Base-by-base conservation (phyloP, 2,113 vertebrate species). In the Lampris megalopsis region DNA sequence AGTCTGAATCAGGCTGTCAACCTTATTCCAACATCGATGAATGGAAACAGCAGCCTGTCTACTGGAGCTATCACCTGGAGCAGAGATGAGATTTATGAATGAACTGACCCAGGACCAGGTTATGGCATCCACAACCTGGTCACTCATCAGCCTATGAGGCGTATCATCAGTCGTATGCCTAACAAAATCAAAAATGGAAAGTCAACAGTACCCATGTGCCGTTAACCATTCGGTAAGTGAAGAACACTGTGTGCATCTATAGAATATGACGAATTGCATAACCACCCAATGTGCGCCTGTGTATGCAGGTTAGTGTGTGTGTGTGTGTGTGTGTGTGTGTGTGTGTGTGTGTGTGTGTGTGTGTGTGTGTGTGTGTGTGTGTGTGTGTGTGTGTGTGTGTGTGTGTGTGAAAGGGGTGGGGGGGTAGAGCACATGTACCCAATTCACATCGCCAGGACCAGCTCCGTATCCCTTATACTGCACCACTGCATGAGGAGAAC, bases 201-300 rank as follows among this genome's bases (percentile, higher is more conserved):
- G 53, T 56, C 58, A 43, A 58, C 64, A 62, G 71, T 75, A 50
- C 52, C 73, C 64, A 54, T 73, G 56, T 76, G 75, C 63, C 68
- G 69, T 37, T 11, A 35, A 13, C 74, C 74, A 71, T 77, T 67
- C 77, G 49, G 66, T 37, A 69, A 80, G 63, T 35, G 49, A 70
- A 10, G 53, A 80, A 57, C 73, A 56, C 77, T 76, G 78, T 83
- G 75, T 75, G 72, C 71, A 62, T 85, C 63, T 72, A 65, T 80
- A 83, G 75, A 90, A 90, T 77, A 80, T 73, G 76, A 85, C 67
- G 68, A 89, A 91, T 94, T 93, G 92, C 89, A 91, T 92, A 91
- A 94, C 87, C 86, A 40, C 59, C 68, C 73, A 13, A 36, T 48
- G 66, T 84, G 75, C 45, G 75, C 74, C 60, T 80, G 80, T 72